Evolutionary conservation across 64 coral and sea anemone genomes (phyloP), one percentile per base, ranked within the genome.

Genomic region (Stichodactyla helianthus): DNA sequence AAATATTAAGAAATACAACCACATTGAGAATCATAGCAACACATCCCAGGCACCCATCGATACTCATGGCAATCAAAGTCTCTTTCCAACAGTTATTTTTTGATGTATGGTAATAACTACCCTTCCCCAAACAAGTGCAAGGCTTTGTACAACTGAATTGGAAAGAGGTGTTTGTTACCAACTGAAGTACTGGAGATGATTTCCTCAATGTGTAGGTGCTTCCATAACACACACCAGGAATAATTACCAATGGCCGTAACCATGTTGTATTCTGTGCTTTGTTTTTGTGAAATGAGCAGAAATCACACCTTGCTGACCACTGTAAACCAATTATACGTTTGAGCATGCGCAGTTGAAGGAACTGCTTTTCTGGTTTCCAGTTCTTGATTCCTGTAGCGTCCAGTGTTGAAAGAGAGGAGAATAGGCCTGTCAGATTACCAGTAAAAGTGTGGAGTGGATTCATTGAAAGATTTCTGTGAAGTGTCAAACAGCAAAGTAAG

Each of bases 321-420:
- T 6, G 22, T 5, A 79, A 79, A 79, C 77, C 77, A 50, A 6
- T 15, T 31, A 79, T 50, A 4, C 12, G 10, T 16, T 79, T 31
- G 25, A 79, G 77, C 77, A 16, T 52, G 77, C 31, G 26, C 25
- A 79, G 28, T 52, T 51, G 77, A 15, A 79, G 77, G 5, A 79
- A 18, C 10, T 35, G 50, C 10, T 79, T 79, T 18, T 79, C 77
- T 79, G 77, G 77, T 50, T 79, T 79, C 77, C 77, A 79, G 27
- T 51, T 35, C 44, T 51, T 79, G 27, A 79, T 79, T 52, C 31
- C 77, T 50, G 27, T 79, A 79, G 31, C 77, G 77, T 79, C 77
- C 27, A 79, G 5, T 2, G 77, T 79, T 50, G 13, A 35, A 6
- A 79, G 31, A 15, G 77, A 79, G 28, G 27, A 18, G 77, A 79